These are phyloP conservation scores for Oophaga pumilio DNA, from an alignment of 2,113 vertebrate species.

Conservation along the genomic window DNA sequence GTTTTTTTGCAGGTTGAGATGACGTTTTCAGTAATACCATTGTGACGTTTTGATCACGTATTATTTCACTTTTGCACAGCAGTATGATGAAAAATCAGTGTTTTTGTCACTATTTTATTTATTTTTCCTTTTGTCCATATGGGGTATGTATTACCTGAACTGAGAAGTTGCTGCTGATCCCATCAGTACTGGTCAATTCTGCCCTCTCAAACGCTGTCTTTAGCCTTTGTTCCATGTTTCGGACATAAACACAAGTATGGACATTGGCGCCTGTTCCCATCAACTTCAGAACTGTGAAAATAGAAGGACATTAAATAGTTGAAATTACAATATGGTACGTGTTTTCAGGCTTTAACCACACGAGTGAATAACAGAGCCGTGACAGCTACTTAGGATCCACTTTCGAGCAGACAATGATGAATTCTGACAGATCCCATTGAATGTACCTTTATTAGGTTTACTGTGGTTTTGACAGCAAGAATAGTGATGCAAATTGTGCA, in stretches of 20 bases:
- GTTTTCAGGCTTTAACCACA: neutral
- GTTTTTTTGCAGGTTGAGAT: too few species aligned
- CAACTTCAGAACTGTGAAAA: slow-evolving; percentile 88
- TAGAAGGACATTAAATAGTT: neutral
- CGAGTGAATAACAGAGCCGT: neutral
- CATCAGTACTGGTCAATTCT: slow-evolving; percentile 81
- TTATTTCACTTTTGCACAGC: too few species aligned
- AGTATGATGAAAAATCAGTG: too few species aligned
- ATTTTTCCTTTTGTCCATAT: too few species aligned
- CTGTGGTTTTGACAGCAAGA: too few species aligned
- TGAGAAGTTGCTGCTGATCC: slow-evolving; percentile 78
- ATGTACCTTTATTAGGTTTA: too few species aligned
- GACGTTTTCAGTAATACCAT: too few species aligned
- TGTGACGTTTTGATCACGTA: too few species aligned
- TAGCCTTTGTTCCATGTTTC: slow-evolving; percentile 91
- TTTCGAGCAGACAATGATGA: neutral
- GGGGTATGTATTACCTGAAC: slow-evolving; percentile 78
- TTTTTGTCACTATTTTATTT: too few species aligned
- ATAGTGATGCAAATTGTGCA: too few species aligned
- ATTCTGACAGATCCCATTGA: neutral
- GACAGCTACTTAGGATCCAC: neutral
- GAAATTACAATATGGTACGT: neutral
- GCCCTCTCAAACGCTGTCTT: slow-evolving; percentile 92
- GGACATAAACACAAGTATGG: slow-evolving; percentile 88
- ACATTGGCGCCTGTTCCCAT: slow-evolving; percentile 87